phyloP scores from a whole-genome alignment of 2,888 invertebrate genomes.

The Galerucella pusilla region DNA sequence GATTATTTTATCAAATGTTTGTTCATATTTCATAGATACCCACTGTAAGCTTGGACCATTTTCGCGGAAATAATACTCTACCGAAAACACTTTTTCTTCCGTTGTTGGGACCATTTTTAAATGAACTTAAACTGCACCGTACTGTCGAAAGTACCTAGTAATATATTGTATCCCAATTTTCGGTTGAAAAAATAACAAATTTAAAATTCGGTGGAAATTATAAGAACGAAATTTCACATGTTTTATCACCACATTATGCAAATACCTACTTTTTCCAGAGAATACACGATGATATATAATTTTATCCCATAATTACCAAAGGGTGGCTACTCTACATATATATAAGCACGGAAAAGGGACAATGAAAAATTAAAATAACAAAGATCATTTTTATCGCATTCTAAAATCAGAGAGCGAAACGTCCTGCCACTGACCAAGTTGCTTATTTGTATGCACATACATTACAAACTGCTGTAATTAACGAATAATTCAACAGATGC shows the following conservation, averaged over 20 bases:
- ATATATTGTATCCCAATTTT: background rate
- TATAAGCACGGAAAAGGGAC: slow-evolving; percentile 55
- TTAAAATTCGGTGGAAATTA: background rate
- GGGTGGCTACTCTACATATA: slow-evolving; percentile 48
- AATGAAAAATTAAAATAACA: slow-evolving; percentile 62
- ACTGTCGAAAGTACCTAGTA: background rate
- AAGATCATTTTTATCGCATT: slow-evolving; percentile 60
- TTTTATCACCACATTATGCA: slow-evolving; percentile 40
- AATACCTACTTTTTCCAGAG: slow-evolving; percentile 39
- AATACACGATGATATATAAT: slow-evolving; percentile 39
- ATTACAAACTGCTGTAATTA: slow-evolving; percentile 51
- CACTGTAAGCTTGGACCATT: too few species aligned
- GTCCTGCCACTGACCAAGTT: slow-evolving; percentile 55
- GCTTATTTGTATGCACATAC: slow-evolving; percentile 53
- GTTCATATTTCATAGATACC: too few species aligned
- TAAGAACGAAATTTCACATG: slow-evolving; percentile 20
- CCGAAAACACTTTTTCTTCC: too few species aligned
- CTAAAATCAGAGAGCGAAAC: slow-evolving; percentile 55
- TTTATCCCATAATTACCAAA: slow-evolving; percentile 48
- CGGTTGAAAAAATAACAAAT: background rate
- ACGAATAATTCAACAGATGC: slow-evolving; percentile 45
- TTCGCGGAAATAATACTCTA: too few species aligned
- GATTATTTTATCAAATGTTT: too few species aligned
- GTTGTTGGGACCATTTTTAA: too few species aligned
- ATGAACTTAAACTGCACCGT: too few species aligned